Evolutionary conservation across 1,140 invertebrate genomes (phyloP).

Genomic region (Hylyphantes graminicola): DNA sequence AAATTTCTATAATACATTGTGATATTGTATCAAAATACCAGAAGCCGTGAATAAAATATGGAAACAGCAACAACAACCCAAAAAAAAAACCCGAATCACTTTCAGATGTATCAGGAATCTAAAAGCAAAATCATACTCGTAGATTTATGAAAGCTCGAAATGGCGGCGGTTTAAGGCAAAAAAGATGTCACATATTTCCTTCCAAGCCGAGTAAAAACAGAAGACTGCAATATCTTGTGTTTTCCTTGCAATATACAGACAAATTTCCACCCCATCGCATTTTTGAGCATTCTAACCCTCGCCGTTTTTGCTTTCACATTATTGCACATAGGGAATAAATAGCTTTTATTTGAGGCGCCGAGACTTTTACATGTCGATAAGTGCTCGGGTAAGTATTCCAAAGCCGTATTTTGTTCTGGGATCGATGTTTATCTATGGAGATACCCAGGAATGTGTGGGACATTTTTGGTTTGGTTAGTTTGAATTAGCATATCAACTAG

Average conservation of each 20-base stretch:
- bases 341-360: too few relatives aligned
- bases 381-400: too few relatives aligned
- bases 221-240: not conserved
- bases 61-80: not conserved
- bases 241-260: conserved; percentile 1
- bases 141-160: conserved; percentile 30
- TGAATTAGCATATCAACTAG: too few relatives aligned
- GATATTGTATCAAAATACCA: not conserved
- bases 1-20: too few relatives aligned
- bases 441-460: too few relatives aligned
- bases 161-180: conserved; percentile 11
- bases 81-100: conserved; percentile 12
- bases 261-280: conserved; percentile 5
- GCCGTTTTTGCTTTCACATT: not conserved
- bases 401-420: too few relatives aligned
- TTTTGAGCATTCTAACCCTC: conserved; percentile 11
- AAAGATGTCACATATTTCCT: conserved; percentile 16
- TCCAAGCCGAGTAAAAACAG: not conserved
- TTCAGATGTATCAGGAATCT: not conserved
- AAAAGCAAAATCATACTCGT: not conserved
- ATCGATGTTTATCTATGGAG: too few relatives aligned
- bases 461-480: too few relatives aligned
- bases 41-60: conserved; percentile 7
- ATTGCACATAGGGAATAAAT: not conserved
- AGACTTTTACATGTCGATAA: too few relatives aligned